phyloP scores from a whole-genome alignment of 2,888 invertebrate species.

The Phengaris alcon region DNA sequence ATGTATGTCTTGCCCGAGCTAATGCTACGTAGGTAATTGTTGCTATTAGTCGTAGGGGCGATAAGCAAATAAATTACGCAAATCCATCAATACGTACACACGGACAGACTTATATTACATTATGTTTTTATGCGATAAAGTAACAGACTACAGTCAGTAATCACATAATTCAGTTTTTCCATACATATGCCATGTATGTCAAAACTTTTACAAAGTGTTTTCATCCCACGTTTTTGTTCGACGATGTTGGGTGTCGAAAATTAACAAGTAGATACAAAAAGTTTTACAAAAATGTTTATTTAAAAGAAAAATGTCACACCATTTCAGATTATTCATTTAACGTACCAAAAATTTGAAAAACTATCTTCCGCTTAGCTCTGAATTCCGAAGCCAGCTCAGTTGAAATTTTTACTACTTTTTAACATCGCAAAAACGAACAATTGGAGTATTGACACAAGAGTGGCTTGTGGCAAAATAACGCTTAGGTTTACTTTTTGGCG shows the following conservation, averaged over 20 bases:
- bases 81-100: conserved; percentile 20
- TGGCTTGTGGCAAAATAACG: conserved; percentile 27
- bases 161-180: not conserved
- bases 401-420: conserved; percentile 23
- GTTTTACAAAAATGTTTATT: not conserved
- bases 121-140: not conserved
- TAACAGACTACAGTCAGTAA: not conserved
- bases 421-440: conserved; percentile 26
- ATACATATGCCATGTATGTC: too few relatives aligned
- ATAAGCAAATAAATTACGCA: conserved; percentile 34
- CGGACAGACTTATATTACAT: conserved; percentile 6
- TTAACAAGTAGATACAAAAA: too few relatives aligned
- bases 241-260: too few relatives aligned
- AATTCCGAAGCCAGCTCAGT: not conserved
- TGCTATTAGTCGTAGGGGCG: conserved; percentile 38
- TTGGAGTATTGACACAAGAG: conserved; percentile 23
- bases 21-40: conserved; percentile 37
- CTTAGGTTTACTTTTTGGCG: conserved; percentile 2
- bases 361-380: not conserved
- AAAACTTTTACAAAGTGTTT: too few relatives aligned
- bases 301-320: not conserved
- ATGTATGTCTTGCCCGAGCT: conserved; percentile 32
- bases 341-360: not conserved
- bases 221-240: too few relatives aligned
- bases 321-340: not conserved